These are phyloP conservation scores for cattle (Bos taurus) DNA, from an alignment of 2,113 vertebrate genomes.

Conservation along the genomic window ARS-UCD2.0 NC_037333.1:71968001-71968500, in stretches of 20 bases:
- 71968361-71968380: background rate
- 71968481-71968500: background rate
- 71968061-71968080: background rate
- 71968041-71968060: background rate
- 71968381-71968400: background rate
- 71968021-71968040: no score
- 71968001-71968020: background rate
- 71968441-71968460: background rate
- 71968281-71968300: background rate
- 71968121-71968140: background rate
- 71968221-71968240: background rate
- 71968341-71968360: background rate
- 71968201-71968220: background rate
- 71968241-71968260: background rate
- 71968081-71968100: background rate
- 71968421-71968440: background rate
- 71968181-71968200: background rate
- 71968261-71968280: conserved; percentile 12
- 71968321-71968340: conserved; percentile 46
- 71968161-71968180: background rate
- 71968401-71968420: background rate
- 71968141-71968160: background rate
- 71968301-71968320: conserved; percentile 12
- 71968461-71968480: background rate
- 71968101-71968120: background rate